These are phyloP conservation scores for Incurvaria masculella DNA, from an alignment of 2,888 invertebrate species.

Conservation along the genomic window DNA sequence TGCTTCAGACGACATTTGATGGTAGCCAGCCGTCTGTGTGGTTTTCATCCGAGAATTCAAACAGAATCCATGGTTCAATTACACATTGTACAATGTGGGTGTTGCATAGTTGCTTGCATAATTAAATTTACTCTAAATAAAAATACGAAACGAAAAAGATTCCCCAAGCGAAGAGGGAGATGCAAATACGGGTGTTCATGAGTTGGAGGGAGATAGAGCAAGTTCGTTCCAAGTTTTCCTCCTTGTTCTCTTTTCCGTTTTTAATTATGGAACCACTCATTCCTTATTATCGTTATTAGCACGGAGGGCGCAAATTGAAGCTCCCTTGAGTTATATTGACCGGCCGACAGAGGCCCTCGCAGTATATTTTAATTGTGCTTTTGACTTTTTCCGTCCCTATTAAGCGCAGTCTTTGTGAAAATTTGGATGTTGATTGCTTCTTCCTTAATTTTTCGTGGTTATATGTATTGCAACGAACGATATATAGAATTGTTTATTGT, in stretches of 20 bases:
- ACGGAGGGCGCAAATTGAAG: constrained; percentile 55
- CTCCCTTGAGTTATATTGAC: constrained; percentile 51
- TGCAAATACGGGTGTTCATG: constrained; percentile 19
- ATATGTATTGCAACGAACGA: no score
- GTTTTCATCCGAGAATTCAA: no score
- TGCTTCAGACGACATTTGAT: no score
- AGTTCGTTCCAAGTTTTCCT: constrained; percentile 28
- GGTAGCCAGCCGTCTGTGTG: no score
- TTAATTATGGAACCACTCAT: constrained; percentile 61
- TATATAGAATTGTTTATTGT: no score
- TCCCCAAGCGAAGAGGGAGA: constrained; percentile 35
- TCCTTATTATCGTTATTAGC: constrained; percentile 60
- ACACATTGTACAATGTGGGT: no score
- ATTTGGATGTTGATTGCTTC: no score
- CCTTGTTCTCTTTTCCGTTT: constrained; percentile 56
- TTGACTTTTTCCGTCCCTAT: no score
- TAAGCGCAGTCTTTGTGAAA: no score
- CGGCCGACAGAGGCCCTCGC: constrained; percentile 41
- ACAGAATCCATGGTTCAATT: no score
- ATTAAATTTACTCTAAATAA: background rate
- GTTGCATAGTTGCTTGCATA: background rate
- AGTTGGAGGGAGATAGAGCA: constrained; percentile 25
- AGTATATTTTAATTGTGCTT: constrained; percentile 51
- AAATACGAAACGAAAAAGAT: constrained; percentile 23
- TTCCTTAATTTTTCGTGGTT: no score